These are phyloP conservation scores for Mactra quadrangularis DNA, from an alignment of 1,140 invertebrate species.

Conservation along the genomic window DNA sequence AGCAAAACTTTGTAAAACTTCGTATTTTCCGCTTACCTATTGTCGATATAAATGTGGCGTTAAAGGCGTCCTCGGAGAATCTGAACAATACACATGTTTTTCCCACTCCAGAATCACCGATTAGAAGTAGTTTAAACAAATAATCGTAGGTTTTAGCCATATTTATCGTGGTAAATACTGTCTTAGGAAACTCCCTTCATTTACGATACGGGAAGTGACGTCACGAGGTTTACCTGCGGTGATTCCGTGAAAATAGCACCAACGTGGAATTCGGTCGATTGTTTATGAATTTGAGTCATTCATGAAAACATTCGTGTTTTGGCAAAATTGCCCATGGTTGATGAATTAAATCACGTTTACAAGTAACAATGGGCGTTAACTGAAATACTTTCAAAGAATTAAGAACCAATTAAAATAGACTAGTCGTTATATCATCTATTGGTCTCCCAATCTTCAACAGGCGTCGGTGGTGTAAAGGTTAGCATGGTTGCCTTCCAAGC, in stretches of 20 bases:
- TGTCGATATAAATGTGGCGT: conserved; percentile 95
- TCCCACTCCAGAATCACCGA: conserved; percentile 99
- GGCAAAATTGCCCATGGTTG: too few species aligned
- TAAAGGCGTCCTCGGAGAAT: conserved; percentile 99
- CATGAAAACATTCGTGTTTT: too few species aligned
- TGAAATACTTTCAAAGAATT: too few species aligned
- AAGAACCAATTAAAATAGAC: too few species aligned
- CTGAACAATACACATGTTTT: conserved; percentile 99
- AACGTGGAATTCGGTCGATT: too few species aligned
- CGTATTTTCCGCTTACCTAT: conserved; percentile 72
- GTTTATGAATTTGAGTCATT: too few species aligned
- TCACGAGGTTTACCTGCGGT: conserved; percentile 54
- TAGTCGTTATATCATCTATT: too few species aligned
- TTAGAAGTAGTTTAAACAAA: conserved; percentile 98
- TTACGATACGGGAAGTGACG: conserved; percentile 68
- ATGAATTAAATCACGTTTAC: too few species aligned
- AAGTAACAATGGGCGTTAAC: too few species aligned
- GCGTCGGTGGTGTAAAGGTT: conserved; percentile 66
- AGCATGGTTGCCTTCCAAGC: conserved; percentile 95
- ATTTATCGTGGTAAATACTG: conserved; percentile 73
- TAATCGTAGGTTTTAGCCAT: conserved; percentile 97
- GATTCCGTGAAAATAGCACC: not conserved
- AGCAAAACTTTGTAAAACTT: conserved; percentile 32
- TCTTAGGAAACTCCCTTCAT: conserved; percentile 82
- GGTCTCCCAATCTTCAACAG: too few species aligned